Base-by-base conservation (phyloP, 2,797 vertebrate genomes). In the Myoxocephalus aenaeus region DNA sequence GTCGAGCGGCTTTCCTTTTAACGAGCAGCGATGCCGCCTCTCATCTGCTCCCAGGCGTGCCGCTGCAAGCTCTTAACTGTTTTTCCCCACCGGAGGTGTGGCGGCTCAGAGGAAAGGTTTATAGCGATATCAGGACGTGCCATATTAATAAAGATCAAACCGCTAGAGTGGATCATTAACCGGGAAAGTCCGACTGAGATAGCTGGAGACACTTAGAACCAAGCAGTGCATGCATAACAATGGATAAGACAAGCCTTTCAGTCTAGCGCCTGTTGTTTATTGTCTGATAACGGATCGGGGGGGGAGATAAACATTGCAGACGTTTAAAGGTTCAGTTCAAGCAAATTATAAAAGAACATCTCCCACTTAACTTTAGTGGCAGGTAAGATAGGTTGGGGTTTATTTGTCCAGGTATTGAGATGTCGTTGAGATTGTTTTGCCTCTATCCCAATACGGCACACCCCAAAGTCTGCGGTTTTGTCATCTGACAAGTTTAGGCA, bases 101-200 rank as follows among this genome's bases (percentile, higher is more conserved):
- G 83, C 66, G 17, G 70, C 76, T 73, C 57, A 75, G 70, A 70
- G 56, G 54, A 66, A 46, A 54, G 59, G 74, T 94, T 93, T 92
- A 92, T 82, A 81, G 90, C 85, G 81, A 85, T 84, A 89, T 87
- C 84, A 82, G 85, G 89, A 91, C 89, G 84, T 80, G 84, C 64
- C 44, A 84, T 88, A 89, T 93, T 92, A 92, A 89, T 90, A 89
- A 88, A 94, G 92, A 93, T 94, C 93, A 94, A 94, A 94, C 92
- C n/a, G 83, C 86, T 83, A 13, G 20, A 71, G 93, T 94, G 90
- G 92, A 95, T 92, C 86, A 96, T 95, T 95, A 95, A 95, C 94
- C 42, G 88, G 92, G 88, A 91, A 92, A 93, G 83, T 90, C 92
- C 90, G 27, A 74, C 71, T 18, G 1, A 88, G 91, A 92, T 88